These are phyloP conservation scores for Hyla sarda DNA, from an alignment of 2,113 vertebrate genomes.

Conservation along the genomic window DNA sequence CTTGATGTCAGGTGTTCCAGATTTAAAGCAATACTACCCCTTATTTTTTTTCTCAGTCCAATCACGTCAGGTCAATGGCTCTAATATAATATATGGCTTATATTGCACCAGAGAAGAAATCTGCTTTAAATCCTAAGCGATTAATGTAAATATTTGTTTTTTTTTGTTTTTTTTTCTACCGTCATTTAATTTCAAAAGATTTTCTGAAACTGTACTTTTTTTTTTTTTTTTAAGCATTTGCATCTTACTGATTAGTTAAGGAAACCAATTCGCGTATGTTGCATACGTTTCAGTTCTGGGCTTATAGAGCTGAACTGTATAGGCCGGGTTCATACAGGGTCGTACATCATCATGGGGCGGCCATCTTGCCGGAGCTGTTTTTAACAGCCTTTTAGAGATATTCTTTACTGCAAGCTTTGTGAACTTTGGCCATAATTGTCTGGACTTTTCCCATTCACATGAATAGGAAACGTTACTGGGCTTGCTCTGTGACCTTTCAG, in stretches of 20 bases:
- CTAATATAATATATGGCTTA: not conserved
- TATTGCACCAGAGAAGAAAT: not conserved
- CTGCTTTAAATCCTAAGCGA: not conserved
- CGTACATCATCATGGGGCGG: too few species aligned
- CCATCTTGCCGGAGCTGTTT: too few species aligned
- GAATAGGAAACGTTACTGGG: too few species aligned
- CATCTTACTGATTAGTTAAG: not conserved
- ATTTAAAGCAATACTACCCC: conserved; percentile 31
- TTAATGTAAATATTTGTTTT: not conserved
- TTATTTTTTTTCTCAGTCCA: not conserved
- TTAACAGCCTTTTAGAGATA: too few species aligned
- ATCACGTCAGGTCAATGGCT: not conserved
- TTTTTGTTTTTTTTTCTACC: too few species aligned
- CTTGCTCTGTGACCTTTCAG: too few species aligned
- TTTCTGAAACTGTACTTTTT: not conserved
- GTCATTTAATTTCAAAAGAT: not conserved
- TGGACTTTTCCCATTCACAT: too few species aligned
- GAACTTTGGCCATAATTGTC: too few species aligned
- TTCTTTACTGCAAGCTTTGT: too few species aligned
- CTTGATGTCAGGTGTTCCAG: conserved; percentile 21
- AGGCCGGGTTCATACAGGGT: not conserved
- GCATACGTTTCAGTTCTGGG: not conserved
- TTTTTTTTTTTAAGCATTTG: not conserved
- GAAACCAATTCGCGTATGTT: not conserved
- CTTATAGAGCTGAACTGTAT: not conserved